Evolutionary conservation across 2,113 vertebrate species (phyloP).

Genomic region (Recurvirostra avosetta): DNA sequence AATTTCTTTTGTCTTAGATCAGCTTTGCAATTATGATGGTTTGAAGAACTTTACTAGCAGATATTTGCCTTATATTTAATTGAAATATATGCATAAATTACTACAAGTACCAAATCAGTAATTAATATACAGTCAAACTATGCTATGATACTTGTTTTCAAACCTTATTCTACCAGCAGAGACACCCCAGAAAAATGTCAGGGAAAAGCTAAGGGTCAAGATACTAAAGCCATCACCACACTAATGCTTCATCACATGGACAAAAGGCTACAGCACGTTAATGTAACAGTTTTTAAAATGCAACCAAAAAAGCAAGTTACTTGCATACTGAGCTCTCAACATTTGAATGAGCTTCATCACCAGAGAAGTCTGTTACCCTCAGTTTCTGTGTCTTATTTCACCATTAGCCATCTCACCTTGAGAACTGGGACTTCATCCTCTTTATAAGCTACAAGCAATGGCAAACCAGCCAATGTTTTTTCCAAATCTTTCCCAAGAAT

Average conservation of each 20-base stretch:
- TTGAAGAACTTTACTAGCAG: neutral
- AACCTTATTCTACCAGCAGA: neutral
- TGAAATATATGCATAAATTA: neutral
- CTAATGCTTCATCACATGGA: neutral
- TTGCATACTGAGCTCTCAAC: neutral
- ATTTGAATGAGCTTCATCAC: neutral
- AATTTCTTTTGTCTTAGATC: neutral
- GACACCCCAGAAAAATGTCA: neutral
- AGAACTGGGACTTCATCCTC: slow-evolving; percentile 95
- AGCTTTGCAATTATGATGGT: neutral
- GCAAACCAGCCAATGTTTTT: slow-evolving; percentile 92
- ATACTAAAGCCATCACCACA: neutral
- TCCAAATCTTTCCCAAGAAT: slow-evolving; percentile 97
- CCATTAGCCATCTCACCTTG: slow-evolving; percentile 74
- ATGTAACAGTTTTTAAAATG: neutral
- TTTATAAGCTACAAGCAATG: slow-evolving; percentile 89
- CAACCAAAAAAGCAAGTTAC: neutral
- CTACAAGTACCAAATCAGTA: neutral
- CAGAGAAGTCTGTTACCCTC: neutral
- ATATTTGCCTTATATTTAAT: neutral
- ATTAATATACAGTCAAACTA: neutral
- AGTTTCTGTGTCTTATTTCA: neutral
- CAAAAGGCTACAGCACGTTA: neutral
- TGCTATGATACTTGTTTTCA: neutral
- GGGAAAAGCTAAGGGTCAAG: neutral